Conservation (phyloP, 2,888 invertebrate species). For the Eulithis prunata region DNA sequence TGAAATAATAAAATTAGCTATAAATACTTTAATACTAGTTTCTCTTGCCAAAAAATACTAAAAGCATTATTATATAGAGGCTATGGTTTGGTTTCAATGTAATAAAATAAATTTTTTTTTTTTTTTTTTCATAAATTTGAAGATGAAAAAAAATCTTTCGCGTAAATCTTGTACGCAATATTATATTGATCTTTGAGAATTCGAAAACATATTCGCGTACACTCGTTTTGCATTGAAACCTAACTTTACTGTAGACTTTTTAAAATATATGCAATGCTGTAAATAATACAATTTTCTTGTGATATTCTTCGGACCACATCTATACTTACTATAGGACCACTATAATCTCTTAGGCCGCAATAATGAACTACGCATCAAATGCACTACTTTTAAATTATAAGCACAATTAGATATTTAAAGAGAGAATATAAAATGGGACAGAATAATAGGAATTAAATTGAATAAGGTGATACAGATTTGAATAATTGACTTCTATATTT, state of each 20-base stretch:
- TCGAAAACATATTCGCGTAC: background rate
- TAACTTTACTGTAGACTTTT: slow-evolving; percentile 1
- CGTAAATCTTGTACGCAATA: too few relatives aligned
- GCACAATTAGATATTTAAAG: slow-evolving; percentile 35
- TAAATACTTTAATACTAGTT: background rate
- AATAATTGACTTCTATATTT: background rate
- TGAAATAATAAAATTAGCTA: too few relatives aligned
- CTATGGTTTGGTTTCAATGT: background rate
- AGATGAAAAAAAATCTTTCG: too few relatives aligned
- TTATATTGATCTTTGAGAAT: background rate
- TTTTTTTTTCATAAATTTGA: too few relatives aligned
- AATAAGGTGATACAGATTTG: background rate
- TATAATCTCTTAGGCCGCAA: slow-evolving; percentile 39
- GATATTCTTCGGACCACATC: slow-evolving; percentile 44
- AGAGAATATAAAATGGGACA: slow-evolving; percentile 35
- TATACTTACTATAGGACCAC: slow-evolving; percentile 49
- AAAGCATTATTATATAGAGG: background rate
- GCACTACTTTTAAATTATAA: slow-evolving; percentile 42
- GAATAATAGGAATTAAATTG: slow-evolving; percentile 32
- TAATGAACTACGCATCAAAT: slow-evolving; percentile 48
- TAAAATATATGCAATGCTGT: slow-evolving; percentile 16
- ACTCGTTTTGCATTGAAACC: slow-evolving; percentile 7
- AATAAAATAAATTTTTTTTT: background rate
- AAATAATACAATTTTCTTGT: slow-evolving; percentile 35
- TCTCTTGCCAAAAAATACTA: slow-evolving; percentile 54